Evolutionary conservation across 2,888 invertebrate species (phyloP).

Genomic region (Eupithecia vulgata): DNA sequence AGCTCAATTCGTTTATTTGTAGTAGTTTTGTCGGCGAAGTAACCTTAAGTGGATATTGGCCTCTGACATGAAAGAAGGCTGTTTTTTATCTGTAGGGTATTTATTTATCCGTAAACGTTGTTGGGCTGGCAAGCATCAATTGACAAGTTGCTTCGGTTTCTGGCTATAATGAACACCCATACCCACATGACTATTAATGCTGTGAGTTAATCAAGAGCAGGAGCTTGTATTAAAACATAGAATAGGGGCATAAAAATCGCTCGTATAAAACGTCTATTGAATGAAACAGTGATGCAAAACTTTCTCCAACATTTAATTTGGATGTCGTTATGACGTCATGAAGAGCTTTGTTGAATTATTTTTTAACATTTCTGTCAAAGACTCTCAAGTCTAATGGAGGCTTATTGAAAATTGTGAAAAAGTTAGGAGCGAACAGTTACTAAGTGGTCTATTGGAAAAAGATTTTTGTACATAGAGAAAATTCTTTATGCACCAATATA

Average conservation of each 20-base stretch:
- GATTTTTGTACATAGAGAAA: background rate
- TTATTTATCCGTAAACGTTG: background rate
- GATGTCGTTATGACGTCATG: constrained; percentile 52
- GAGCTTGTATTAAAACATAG: background rate
- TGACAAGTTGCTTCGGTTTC: background rate
- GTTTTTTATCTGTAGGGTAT: background rate
- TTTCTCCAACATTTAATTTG: constrained; percentile 55
- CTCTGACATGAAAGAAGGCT: background rate
- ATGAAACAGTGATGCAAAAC: constrained; percentile 57
- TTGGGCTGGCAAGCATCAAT: no score
- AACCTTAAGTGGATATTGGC: background rate
- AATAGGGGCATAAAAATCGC: constrained; percentile 12
- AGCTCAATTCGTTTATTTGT: background rate
- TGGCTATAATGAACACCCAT: background rate
- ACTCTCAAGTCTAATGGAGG: constrained; percentile 26
- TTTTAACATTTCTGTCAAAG: constrained; percentile 31
- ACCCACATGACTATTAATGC: background rate
- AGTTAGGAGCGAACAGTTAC: background rate
- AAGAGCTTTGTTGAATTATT: constrained; percentile 42
- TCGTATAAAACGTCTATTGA: constrained; percentile 39
- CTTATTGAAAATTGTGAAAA: constrained; percentile 1
- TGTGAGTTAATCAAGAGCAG: background rate
- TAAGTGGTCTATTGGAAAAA: background rate
- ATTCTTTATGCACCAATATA: background rate
- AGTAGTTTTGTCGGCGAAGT: background rate